Percentiles rank a stretch among this genome's conserved stretches.
These are phyloP conservation scores for Oenanthe oenanthe DNA, from an alignment of 2,113 vertebrate genomes.

Conservation along the genomic window DNA sequence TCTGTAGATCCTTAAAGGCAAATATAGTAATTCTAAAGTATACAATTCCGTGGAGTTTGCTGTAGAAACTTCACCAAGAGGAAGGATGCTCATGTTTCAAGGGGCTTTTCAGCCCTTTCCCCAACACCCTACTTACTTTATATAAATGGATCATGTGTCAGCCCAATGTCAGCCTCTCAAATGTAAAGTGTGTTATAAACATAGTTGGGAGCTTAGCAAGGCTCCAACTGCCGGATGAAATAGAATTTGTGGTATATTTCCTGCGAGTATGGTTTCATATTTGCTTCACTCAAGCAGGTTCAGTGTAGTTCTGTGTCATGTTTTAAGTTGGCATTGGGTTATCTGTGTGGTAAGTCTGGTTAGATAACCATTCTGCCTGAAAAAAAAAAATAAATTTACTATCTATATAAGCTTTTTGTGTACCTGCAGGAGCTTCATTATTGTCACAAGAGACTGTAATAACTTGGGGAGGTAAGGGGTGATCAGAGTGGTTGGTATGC, in stretches of 20 bases:
- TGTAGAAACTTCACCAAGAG: neutral
- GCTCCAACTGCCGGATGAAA: neutral
- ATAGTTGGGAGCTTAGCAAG: neutral
- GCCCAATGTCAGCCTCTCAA: neutral
- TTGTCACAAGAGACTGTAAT: neutral
- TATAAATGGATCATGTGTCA: neutral
- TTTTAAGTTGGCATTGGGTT: neutral
- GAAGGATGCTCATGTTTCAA: neutral
- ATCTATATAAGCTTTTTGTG: rapidly evolving
- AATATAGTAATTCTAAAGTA: neutral
- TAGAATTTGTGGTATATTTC: neutral
- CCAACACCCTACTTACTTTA: neutral
- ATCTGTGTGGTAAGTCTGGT: neutral
- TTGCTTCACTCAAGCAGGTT: neutral
- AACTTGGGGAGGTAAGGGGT: neutral
- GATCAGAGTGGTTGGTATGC: neutral
- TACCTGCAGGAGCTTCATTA: neutral
- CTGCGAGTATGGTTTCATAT: neutral
- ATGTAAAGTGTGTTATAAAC: neutral
- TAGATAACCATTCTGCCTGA: neutral
- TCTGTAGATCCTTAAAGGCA: neutral
- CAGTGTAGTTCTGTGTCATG: neutral
- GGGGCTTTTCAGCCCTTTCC: neutral
- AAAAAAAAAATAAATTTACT: neutral
- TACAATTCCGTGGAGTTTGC: neutral